Evolutionary conservation across 2,888 invertebrate species (phyloP), one percentile per base, ranked within the genome.

Genomic region (Drosophila demipolita): DNA sequence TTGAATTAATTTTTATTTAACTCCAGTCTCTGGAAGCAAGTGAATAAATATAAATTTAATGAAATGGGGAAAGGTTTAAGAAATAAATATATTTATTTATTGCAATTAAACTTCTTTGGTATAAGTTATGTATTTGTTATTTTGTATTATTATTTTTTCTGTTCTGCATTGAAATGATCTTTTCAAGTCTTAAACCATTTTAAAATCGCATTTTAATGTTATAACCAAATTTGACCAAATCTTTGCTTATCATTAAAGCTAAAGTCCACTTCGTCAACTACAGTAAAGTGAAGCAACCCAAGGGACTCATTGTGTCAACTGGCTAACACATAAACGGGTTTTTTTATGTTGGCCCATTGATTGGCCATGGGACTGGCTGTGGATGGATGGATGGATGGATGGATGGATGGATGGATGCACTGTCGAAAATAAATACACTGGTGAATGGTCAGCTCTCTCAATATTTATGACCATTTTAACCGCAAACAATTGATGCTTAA

Each of bases 401-500:
- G 42, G n/a, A 42, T 42, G 20, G 32, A 48, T 65, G 53, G 36
- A 67, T 49, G 58, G 38, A 66, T 54, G 67, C 42, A 55, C 52
- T 45, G 42, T 40, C 50, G 50, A 67, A 72, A 65, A 78, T 78
- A 81, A 72, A 78, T 72, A 68, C 49, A 60, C 49, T 64, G 66
- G 60, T 79, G 75, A 67, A 76, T 83, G 77, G 48, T 54, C 54
- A 32, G 40, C 54, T 72, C 87, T 74, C 84, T 77, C 72, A 75
- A 87, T 86, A 86, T 86, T 86, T 90, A 90, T 84, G 88, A 66
- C 85, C 88, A 76, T 79, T 79, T 84, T 64, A 77, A 87, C 90
- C 89, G 76, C 86, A 89, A 90, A 84, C 89, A 87, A 89, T 87
- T 87, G 89, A 82, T 87, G 86, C 87, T 90, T 89, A 89, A 89